phyloP scores from a whole-genome alignment of 2,113 vertebrate genomes.

The Anoura caudifer region DNA sequence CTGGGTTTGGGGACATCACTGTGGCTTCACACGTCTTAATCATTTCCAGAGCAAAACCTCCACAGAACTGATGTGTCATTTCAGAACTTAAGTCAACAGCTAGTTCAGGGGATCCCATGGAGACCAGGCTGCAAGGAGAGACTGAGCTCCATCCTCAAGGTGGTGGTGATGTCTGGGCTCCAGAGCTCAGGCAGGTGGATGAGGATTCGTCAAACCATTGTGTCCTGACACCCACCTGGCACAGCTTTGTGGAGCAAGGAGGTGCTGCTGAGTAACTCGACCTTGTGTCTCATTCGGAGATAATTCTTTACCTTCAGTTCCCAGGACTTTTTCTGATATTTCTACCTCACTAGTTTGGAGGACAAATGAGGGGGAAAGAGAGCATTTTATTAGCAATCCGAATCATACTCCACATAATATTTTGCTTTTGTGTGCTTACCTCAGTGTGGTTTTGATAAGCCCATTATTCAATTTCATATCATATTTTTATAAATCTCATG shows the following conservation, averaged over 20 bases:
- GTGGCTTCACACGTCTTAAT: neutral
- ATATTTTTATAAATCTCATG: neutral
- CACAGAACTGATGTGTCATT: neutral
- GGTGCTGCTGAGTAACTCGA: too few species aligned
- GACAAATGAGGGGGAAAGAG: neutral
- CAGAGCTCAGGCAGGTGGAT: fast-evolving
- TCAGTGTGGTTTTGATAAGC: neutral
- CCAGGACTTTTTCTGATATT: neutral
- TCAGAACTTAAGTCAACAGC: neutral
- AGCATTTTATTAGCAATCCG: neutral
- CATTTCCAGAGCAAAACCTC: neutral
- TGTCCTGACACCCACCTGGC: fast-evolving
- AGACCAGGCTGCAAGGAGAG: neutral
- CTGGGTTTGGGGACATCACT: too few species aligned
- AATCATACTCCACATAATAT: neutral
- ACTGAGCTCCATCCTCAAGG: neutral
- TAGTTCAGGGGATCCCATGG: neutral
- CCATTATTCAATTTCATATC: too few species aligned
- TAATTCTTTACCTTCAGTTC: neutral
- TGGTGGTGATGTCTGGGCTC: neutral
- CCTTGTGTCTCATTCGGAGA: too few species aligned
- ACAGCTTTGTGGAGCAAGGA: neutral
- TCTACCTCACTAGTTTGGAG: neutral
- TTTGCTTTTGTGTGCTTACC: neutral
- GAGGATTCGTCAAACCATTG: too few species aligned